Conservation (phyloP, 1,140 invertebrate genomes). For the Oppia nitens region DNA sequence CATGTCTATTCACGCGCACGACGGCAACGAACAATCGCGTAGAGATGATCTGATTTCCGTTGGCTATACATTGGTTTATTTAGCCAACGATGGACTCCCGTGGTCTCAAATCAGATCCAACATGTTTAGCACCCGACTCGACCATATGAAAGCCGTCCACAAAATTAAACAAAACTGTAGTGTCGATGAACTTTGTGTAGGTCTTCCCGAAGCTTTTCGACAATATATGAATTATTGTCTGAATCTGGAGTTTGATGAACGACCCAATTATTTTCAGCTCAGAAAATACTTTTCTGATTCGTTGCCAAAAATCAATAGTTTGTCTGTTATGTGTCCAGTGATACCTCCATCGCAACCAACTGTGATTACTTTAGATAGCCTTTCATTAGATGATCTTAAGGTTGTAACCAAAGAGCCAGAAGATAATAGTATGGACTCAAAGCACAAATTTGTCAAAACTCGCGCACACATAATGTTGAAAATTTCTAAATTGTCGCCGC, state of each 20-base stretch:
- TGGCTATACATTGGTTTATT: background rate
- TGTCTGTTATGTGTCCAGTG: too few species aligned
- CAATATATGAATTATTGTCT: background rate
- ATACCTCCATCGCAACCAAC: too few species aligned
- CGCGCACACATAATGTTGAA: too few species aligned
- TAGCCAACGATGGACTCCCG: background rate
- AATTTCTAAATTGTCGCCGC: too few species aligned
- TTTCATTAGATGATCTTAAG: too few species aligned
- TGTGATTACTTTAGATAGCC: too few species aligned
- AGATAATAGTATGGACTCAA: too few species aligned
- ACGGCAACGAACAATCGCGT: background rate
- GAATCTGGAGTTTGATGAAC: background rate
- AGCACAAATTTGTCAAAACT: too few species aligned
- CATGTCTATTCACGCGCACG: background rate
- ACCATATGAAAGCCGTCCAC: background rate
- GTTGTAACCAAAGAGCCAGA: too few species aligned
- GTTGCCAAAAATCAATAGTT: too few species aligned
- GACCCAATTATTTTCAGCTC: background rate
- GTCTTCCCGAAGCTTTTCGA: background rate
- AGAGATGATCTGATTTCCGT: background rate
- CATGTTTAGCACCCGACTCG: background rate
- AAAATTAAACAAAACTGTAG: background rate
- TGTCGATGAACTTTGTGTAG: background rate
- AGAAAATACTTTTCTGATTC: background rate
- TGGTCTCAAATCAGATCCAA: background rate